Base-by-base conservation (phyloP, 2,797 vertebrate species). In the Mycteria americana region DNA sequence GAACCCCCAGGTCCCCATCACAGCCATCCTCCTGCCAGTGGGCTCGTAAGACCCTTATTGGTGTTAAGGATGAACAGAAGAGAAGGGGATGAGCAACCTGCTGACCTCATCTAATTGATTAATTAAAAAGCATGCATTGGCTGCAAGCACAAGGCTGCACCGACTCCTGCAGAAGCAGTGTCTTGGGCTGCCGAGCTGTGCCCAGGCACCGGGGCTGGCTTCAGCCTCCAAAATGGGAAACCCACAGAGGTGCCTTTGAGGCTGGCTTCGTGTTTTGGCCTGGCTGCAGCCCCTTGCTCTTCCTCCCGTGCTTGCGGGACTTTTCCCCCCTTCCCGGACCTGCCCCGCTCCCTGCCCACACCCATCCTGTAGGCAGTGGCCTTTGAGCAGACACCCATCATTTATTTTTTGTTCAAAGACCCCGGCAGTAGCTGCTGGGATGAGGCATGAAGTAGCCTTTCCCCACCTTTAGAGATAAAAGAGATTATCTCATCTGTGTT, bases 401-500 rank as follows among this genome's bases (percentile, higher is more conserved):
- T 79, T 68, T 68, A 70, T 75, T 79, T 73, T 90, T 37, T 77
- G 56, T 88, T 91, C 83, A 76, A 83, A 92, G 63, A 95, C 85
- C 86, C 88, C 35, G 18, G 53, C 73, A 11, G 70, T 73, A 62
- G 70, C 93, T 97, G 77, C 96, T 88, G 89, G 84, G 83, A 91
- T 63, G 88, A 96, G 18, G 95, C 94, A 95, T 63, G 85, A 95
- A 98, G 93, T 96, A 95, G 96, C 93, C 95, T 97, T 97, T 97
- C 84, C 48, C 86, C 88, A 96, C 96, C 96, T 97, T 97, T 96
- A 83, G 92, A 97, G 94, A 93, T 94, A 97, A 98, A 98, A 95
- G 94, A 95, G 96, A 97, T 96, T 97, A 94, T 97, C 97, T 97
- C 96, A 93, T 94, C 94, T 89, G 63, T 98, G 97, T 96, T 98